phyloP scores from a whole-genome alignment of 1,140 invertebrate species.

The Araneus ventricosus region DNA sequence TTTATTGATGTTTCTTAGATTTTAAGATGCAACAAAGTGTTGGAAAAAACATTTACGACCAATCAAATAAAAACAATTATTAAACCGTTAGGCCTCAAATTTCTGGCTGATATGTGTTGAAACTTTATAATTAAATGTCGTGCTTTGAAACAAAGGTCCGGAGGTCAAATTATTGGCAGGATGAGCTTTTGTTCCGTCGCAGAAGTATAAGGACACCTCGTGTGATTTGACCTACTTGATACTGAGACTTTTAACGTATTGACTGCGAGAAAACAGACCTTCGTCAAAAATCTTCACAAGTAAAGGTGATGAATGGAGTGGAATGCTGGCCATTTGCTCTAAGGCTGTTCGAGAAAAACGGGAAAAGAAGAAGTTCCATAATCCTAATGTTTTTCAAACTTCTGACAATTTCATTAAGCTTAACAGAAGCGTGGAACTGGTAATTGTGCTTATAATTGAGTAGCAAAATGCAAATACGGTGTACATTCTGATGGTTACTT shows the following conservation, averaged over 20 bases:
- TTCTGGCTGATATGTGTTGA: not conserved
- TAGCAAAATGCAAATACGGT: not conserved
- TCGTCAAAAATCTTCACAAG: not conserved
- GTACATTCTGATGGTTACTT: not conserved
- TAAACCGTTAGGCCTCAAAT: not conserved
- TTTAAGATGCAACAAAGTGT: not conserved
- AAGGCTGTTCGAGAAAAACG: not conserved
- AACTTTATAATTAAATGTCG: constrained; percentile 29
- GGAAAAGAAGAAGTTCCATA: not conserved
- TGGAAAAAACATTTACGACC: not conserved
- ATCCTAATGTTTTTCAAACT: not conserved
- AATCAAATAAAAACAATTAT: not conserved
- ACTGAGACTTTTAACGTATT: not conserved
- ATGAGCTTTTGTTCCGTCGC: not conserved
- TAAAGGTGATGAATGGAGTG: not conserved
- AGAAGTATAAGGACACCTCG: not conserved
- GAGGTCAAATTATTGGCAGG: not conserved
- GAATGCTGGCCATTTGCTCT: not conserved
- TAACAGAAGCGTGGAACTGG: not conserved
- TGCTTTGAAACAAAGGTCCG: not conserved
- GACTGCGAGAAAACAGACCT: not conserved
- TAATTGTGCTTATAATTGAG: not conserved
- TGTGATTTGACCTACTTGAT: not conserved
- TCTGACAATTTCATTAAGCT: not conserved
- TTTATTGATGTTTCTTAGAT: not conserved